Percentiles rank a stretch among this genome's conserved stretches.
These are phyloP conservation scores for Xanthorhoe spadicearia DNA, from an alignment of 2,888 invertebrate species.

Conservation along the genomic window DNA sequence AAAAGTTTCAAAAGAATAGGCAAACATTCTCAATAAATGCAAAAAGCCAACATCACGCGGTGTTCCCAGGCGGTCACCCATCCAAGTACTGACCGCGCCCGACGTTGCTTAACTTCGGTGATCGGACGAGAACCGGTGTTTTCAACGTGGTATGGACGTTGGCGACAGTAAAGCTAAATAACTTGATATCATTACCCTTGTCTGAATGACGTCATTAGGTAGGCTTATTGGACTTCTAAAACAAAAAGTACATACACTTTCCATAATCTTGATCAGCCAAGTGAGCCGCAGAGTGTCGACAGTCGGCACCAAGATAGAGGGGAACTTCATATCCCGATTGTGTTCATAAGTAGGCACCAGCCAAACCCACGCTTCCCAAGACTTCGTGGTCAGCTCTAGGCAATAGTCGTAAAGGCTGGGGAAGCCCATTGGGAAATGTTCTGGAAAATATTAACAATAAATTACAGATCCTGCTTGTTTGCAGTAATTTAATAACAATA, in stretches of 20 bases:
- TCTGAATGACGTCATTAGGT: not conserved
- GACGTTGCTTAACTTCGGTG: constrained; percentile 78
- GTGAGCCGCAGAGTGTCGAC: constrained; percentile 93
- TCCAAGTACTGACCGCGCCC: constrained; percentile 73
- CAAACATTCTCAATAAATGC: constrained; percentile 1
- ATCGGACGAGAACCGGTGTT: constrained; percentile 78
- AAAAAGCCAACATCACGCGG: constrained; percentile 50
- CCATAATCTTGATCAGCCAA: constrained; percentile 91
- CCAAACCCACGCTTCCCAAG: constrained; percentile 95
- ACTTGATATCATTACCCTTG: not conserved
- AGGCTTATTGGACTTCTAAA: not conserved
- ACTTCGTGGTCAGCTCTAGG: constrained; percentile 86
- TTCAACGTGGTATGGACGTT: constrained; percentile 72
- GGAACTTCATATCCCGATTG: constrained; percentile 88
- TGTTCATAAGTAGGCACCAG: constrained; percentile 91
- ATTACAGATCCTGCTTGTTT: too few relatives aligned
- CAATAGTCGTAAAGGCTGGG: constrained; percentile 93
- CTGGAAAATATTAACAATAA: constrained; percentile 58
- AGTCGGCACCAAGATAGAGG: constrained; percentile 95
- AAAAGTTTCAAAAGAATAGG: not conserved
- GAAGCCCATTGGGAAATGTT: constrained; percentile 89
- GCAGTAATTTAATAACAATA: too few relatives aligned
- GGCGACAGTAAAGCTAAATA: constrained; percentile 43
- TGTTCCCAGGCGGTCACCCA: constrained; percentile 72
- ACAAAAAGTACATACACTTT: constrained; percentile 80